Percentiles rank a stretch among this genome's conserved stretches.
Evolutionary conservation across 35 echinoderm and acorn worm species (phyloP).

Genomic region (Acanthaster planci): DNA sequence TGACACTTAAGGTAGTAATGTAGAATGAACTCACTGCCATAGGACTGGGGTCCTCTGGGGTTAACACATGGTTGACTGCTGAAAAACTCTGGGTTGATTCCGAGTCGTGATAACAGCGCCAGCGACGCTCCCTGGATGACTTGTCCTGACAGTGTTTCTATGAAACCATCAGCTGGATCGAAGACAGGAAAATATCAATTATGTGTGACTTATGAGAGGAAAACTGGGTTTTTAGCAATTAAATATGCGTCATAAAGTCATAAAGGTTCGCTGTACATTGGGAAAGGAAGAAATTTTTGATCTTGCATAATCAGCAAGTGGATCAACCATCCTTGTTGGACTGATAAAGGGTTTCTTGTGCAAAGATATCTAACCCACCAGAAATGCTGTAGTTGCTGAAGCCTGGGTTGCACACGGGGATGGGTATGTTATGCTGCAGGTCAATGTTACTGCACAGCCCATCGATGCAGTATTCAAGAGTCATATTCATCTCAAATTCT

Average conservation of each 20-base stretch:
- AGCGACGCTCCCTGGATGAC: conserved; percentile 13
- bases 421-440: not conserved
- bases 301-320: too few relatives aligned
- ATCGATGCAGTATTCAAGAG: not conserved
- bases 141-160: not conserved
- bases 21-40: not conserved
- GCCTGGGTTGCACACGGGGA: too few relatives aligned
- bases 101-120: not conserved
- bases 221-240: too few relatives aligned
- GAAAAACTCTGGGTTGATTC: not conserved
- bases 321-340: too few relatives aligned
- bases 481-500: not conserved
- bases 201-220: not conserved
- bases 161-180: not conserved
- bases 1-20: too few relatives aligned
- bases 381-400: too few relatives aligned
- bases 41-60: not conserved
- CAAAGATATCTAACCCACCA: too few relatives aligned
- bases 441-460: not conserved
- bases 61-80: not conserved
- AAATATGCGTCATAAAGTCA: too few relatives aligned
- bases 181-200: not conserved
- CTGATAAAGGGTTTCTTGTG: too few relatives aligned
- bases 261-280: too few relatives aligned
- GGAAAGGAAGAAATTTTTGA: too few relatives aligned